Base-by-base conservation (phyloP, 2,888 invertebrate species). In the Eugnorisma glareosa region DNA sequence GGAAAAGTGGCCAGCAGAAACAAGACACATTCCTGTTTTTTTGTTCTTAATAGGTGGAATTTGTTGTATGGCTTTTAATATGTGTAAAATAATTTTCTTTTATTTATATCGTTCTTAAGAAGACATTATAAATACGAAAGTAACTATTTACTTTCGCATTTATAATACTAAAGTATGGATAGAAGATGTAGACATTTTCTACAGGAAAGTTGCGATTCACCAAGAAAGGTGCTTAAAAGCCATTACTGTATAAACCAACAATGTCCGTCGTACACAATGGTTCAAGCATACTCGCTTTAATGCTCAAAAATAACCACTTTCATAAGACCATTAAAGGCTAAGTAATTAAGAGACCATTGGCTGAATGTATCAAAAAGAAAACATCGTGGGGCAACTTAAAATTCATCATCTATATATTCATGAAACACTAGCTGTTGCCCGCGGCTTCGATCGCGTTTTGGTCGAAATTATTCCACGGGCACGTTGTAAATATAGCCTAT, bases 271-370 rank as follows among this genome's bases (percentile, higher is more conserved):
- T 15, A 37, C n/a, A 79, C 82, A 76, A 74, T 31, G 31, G 24
- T 11, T 1, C 28, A 35, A 43, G n/a, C 37, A 21, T 10, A 35
- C 31, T 11, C 40, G 43, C 51, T 51, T 48, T 37, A 37, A 43
- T 15, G n/a, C 40, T 31, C 7, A 40, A 75, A 82, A 67, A 35
- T 64, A 15, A 5, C 13, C 15, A 63, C 54, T 76, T 81, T 81
- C 57, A 35, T 81, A 45, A 63, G 24, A 18, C 15, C 45, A 35
- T 57, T 40, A 45, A 61, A 21, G 59, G 43, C 28, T 37, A 28
- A 28, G 31, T 18, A 13, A 54, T 73, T 21, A 61, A 77, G 24
- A n/a, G 10, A 63, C 28, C 43, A 54, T 37, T 51, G 18, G 37
- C 59, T 31, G 5, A 37, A 7, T 13, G 8, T 13, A 31, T 48